Evolutionary conservation across 2,113 vertebrate genomes (phyloP).

Genomic region (Lepus timidus): DNA sequence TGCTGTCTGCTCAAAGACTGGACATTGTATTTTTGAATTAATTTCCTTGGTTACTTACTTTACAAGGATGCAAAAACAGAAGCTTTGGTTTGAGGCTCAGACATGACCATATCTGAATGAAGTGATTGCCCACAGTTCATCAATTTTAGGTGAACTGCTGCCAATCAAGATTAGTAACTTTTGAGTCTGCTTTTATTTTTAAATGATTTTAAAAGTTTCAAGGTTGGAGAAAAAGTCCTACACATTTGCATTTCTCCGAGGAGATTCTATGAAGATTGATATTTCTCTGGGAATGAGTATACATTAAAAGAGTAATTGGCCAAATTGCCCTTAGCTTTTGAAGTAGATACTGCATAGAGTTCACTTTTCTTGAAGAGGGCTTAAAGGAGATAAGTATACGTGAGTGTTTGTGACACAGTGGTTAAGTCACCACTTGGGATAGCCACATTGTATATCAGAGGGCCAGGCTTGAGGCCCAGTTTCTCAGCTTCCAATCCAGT

Average conservation of each 20-base stretch:
- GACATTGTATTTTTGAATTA: neutral
- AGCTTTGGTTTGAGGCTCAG: neutral
- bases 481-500: too few species aligned
- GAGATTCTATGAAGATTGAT: neutral
- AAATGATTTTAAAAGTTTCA: slow-evolving; percentile 30
- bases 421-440: too few species aligned
- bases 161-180: neutral
- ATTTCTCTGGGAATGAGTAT: slow-evolving; percentile 13
- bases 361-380: neutral
- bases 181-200: neutral
- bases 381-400: neutral
- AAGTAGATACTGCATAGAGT: neutral
- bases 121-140: neutral
- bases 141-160: neutral
- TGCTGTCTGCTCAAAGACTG: neutral
- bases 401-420: too few species aligned
- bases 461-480: too few species aligned
- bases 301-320: neutral
- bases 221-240: neutral
- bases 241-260: neutral
- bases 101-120: neutral
- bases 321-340: neutral
- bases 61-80: neutral
- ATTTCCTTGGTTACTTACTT: neutral
- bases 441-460: too few species aligned